Evolutionary conservation across 2,888 invertebrate species (phyloP).

Genomic region (Gasteruption jaculator): DNA sequence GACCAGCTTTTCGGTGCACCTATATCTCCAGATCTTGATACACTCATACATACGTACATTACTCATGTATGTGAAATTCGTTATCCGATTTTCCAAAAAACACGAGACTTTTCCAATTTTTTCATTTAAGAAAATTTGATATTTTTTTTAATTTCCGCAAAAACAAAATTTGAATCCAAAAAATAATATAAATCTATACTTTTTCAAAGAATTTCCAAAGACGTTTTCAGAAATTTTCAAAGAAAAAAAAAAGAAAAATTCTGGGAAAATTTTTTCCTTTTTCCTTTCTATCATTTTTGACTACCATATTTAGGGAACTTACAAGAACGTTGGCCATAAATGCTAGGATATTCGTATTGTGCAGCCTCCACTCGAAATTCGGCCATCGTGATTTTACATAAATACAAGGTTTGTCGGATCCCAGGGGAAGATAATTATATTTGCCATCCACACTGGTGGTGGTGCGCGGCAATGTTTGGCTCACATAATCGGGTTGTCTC

Average conservation of each 20-base stretch:
- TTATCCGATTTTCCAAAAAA: too few relatives aligned
- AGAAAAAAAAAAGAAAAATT: constrained; percentile 2
- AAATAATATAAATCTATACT: too few relatives aligned
- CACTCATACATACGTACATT: too few relatives aligned
- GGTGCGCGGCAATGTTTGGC: constrained; percentile 49
- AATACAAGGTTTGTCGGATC: constrained; percentile 64
- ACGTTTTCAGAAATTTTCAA: background rate
- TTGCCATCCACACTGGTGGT: constrained; percentile 53
- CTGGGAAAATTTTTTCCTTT: too few relatives aligned
- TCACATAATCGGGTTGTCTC: constrained; percentile 30
- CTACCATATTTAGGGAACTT: constrained; percentile 35
- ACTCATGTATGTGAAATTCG: too few relatives aligned
- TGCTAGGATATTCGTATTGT: constrained; percentile 63
- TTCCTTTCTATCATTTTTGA: constrained; percentile 2
- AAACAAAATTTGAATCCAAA: too few relatives aligned
- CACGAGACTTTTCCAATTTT: too few relatives aligned
- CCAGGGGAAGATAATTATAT: constrained; percentile 51
- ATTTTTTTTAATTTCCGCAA: too few relatives aligned
- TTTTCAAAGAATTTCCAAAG: too few relatives aligned
- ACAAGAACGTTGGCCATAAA: constrained; percentile 62
- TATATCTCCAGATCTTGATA: too few relatives aligned
- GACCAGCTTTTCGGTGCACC: too few relatives aligned
- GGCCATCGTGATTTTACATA: constrained; percentile 62
- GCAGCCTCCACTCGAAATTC: constrained; percentile 64
- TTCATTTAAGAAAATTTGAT: too few relatives aligned